These are phyloP conservation scores for Doryteuthis pealeii DNA, from an alignment of 1,140 invertebrate species.

Conservation along the genomic window DNA sequence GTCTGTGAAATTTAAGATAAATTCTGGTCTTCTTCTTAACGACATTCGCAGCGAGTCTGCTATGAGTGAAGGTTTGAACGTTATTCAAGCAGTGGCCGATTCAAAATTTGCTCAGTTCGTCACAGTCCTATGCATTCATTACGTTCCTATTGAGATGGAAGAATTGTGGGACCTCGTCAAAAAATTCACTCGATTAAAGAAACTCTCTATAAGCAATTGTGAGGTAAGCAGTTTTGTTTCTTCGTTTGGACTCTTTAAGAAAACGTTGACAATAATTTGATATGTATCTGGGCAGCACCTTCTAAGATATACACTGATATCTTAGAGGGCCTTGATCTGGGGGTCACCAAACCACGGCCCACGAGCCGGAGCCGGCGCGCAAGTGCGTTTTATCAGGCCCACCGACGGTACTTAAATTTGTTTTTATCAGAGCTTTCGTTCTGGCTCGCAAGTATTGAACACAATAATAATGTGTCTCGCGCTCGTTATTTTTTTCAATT, in stretches of 20 bases:
- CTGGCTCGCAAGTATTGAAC: too few relatives aligned
- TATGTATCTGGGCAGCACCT: background rate
- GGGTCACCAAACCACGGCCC: too few relatives aligned
- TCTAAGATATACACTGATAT: too few relatives aligned
- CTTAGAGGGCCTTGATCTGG: too few relatives aligned
- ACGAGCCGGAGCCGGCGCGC: background rate
- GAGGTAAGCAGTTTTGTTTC: conserved; percentile 37
- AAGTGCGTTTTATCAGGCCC: too few relatives aligned
- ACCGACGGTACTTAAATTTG: too few relatives aligned
- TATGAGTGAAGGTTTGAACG: conserved; percentile 39
- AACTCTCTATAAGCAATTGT: conserved; percentile 52
- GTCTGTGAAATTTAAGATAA: conserved; percentile 47
- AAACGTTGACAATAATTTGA: background rate
- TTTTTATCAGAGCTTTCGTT: too few relatives aligned
- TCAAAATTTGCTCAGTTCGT: conserved; percentile 24
- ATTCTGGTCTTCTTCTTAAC: conserved; percentile 43
- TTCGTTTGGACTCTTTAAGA: too few relatives aligned
- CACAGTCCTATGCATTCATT: conserved; percentile 48
- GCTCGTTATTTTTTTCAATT: too few relatives aligned
- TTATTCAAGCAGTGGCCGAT: conserved; percentile 30
- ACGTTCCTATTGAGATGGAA: conserved; percentile 50
- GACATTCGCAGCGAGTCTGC: conserved; percentile 45
- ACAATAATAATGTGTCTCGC: too few relatives aligned
- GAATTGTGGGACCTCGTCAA: conserved; percentile 48
- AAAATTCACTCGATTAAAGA: conserved; percentile 37